Base-by-base conservation (phyloP, 2,113 vertebrate species). In the Montifringilla adamsi region DNA sequence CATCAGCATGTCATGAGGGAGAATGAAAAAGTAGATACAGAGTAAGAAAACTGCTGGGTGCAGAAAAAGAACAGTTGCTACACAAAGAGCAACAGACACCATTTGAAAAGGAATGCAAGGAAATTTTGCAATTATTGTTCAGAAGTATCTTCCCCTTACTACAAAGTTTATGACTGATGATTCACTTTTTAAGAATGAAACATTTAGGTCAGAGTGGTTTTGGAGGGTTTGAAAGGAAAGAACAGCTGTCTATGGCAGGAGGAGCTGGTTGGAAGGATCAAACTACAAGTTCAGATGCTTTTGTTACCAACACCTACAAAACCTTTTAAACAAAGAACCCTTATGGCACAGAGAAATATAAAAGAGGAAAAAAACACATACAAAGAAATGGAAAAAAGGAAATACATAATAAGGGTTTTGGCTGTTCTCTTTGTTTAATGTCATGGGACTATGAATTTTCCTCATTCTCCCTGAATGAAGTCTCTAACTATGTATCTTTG, bases 161-260 rank as follows among this genome's bases (percentile, higher is more conserved):
- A 63, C 63, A 72, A 74, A 75, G 41, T 27, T 85, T 90, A 69
- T 86, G 92, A 91, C 30, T 59, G 72, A 94, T 90, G 85, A 95
- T 47, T 86, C 89, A 55, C 46, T 77, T 90, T 70, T 63, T 6
- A 44, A 70, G 59, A 75, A 81, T 84, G 67, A 92, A 86, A 58
- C 64, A 73, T 93, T 94, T 60, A 91, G 67, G 49, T 85, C 80
- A 84, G 41, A 95, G 91, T 59, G 43, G 63, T 77, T 95, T 96
- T 85, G 83, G 85, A 94, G 47, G 4, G 43, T 77, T 35, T 49
- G 46, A 91, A 93, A 95, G 87, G 80, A 94, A 94, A 95, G 86
- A 92, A 85, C 88, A 92, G 82, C 46, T 92, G 58, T 80, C 43
- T 53, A n/a, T 26, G 44, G 84, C 62, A 91, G 69, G 44, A 94